Evolutionary conservation across 2,888 invertebrate genomes (phyloP).

Genomic region (Halocaridina rubra): DNA sequence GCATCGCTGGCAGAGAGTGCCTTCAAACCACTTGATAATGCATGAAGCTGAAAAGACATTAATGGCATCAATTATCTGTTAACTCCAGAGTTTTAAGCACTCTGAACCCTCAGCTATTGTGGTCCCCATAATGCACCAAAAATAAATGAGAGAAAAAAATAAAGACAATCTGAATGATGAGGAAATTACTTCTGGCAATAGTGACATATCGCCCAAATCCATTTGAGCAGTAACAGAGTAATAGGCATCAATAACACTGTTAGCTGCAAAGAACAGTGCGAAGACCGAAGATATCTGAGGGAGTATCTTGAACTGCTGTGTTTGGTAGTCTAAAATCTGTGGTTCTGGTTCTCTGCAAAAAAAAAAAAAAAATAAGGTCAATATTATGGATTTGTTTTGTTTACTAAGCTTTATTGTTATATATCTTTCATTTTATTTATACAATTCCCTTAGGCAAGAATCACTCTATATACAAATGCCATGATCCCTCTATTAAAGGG

Average conservation of each 20-base stretch:
- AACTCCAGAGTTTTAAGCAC: too few species aligned
- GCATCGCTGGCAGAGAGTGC: constrained; percentile 85
- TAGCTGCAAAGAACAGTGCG: constrained; percentile 81
- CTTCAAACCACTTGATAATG: constrained; percentile 90
- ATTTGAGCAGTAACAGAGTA: constrained; percentile 84
- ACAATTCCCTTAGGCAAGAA: too few species aligned
- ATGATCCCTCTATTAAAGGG: too few species aligned
- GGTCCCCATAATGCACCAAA: too few species aligned
- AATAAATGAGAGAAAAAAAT: too few species aligned
- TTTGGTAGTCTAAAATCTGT: constrained; percentile 92
- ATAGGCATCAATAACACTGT: constrained; percentile 87
- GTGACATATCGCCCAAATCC: constrained; percentile 83
- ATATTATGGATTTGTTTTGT: background rate
- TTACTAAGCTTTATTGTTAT: too few species aligned
- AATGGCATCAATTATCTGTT: too few species aligned
- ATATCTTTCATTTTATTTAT: too few species aligned
- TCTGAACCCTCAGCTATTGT: too few species aligned
- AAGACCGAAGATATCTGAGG: constrained; percentile 85
- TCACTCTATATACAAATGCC: too few species aligned
- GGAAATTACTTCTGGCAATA: constrained; percentile 85
- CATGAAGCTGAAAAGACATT: constrained; percentile 93
- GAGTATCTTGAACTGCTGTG: constrained; percentile 93
- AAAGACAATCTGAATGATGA: too few species aligned
- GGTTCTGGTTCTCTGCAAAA: constrained; percentile 81
- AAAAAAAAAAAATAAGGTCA: background rate